Base-by-base conservation (phyloP, 2,797 vertebrate genomes). In the Hippoglossus hippoglossus region DNA sequence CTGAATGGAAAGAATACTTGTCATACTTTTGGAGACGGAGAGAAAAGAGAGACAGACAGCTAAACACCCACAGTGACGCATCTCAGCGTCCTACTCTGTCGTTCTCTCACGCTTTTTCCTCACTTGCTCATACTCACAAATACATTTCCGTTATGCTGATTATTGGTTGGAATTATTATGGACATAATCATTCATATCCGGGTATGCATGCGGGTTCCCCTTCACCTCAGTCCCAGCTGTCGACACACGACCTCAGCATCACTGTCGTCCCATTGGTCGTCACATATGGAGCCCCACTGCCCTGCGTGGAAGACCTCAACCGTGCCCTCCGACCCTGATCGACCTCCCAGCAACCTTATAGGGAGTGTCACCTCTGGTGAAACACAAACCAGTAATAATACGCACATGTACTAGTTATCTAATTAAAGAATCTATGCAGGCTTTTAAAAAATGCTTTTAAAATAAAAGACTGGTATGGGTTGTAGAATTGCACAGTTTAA, bases 161-260 rank as follows among this genome's bases (percentile, higher is more conserved):
- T 57, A 56, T 25, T 31, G 12, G n/a, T 18, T 64, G n/a, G 57
- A 74, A 73, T 63, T 3, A n/a, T 63, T 49, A 39, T 52, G 24
- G 54, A 56, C 60, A 47, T 54, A 8, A 51, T 46, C 16, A 70
- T 55, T 50, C 34, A 25, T 59, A 13, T 55, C 5, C 57, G 19
- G 60, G 60, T 34, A 39, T 28, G 31, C 36, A 0, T 46, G 44
- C 12, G 18, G 18, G 44, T 53, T 61, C 25, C 31, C 44, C 77
- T 93, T 91, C 85, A 99, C 98, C 97, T 96, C 67, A 98, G 91
- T 54, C 98, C 97, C 61, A 99, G 94, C 87, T 99, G 98, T 92
- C 98, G 95, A 91, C 98, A 99, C 84, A 99, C 92, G 59, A 99
- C 98, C 85, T 98, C 98, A 22, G 97, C 97, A 51, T 99, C 98